Evolutionary conservation across 2,888 invertebrate genomes (phyloP), one percentile per base, ranked within the genome.

Genomic region (Portevinia maculata): DNA sequence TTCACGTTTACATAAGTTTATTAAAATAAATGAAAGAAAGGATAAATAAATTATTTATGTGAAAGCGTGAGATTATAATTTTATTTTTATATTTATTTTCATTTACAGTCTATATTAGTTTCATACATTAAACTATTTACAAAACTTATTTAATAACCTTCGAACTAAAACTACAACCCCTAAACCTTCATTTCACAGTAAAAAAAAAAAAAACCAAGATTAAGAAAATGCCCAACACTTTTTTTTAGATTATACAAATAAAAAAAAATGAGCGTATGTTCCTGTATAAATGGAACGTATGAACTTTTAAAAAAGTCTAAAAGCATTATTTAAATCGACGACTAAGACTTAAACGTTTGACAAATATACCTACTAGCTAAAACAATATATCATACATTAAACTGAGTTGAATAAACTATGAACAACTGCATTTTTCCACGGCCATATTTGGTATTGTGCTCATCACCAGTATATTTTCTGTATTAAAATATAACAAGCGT

Each of bases 361-460:
- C 28, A 17, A 5, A 53, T 17, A 17, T 15, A n/a, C n/a, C n/a
- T 9, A 7, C 15, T 17, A 17, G 9, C 24, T 21, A 11, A 3
- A 41, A 15, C 11, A 15, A 28, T 7, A 28, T 30, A 30, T 8
- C 9, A 8, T 21, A n/a, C 24, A 55, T 3, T 7, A 17, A 59
- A 1, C 9, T 41, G 41, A 44, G 13, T 30, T 41, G 8, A 15
- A 46, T 21, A 21, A 60, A 75, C 91, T 94, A 98, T 92, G 96
- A 95, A 91, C 98, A 98, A 62, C 97, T 97, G 90, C 98, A 98
- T 88, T 95, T 93, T 86, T 97, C 97, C 39, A 98, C 98, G 73
- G 98, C 96, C 98, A 98, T 98, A 21, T 97, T 97, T 5, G 97
- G 97, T 86, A 98, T 93, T 83, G 95, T 94, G 85, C 96, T 96